Evolutionary conservation across 2,797 vertebrate genomes (phyloP).

Genomic region (Leptoclinus maculatus): DNA sequence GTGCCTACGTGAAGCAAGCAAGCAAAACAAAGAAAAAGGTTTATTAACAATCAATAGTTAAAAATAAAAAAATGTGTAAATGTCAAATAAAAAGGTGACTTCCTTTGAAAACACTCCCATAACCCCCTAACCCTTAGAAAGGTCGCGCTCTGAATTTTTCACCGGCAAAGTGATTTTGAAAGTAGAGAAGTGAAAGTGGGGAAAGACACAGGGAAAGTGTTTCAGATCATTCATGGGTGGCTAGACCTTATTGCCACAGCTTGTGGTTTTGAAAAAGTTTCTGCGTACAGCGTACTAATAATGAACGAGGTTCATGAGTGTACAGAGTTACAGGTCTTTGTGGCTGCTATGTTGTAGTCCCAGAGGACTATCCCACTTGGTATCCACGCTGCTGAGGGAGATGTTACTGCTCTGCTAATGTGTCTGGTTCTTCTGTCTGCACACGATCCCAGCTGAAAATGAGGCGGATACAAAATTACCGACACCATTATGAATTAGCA

Average conservation of each 20-base stretch:
- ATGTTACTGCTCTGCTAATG: slow-evolving; percentile 22
- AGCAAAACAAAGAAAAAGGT: too few relatives aligned
- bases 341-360: slow-evolving; percentile 12
- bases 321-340: slow-evolving; percentile 25
- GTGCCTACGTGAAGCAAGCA: neutral
- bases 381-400: neutral
- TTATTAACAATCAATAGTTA: neutral
- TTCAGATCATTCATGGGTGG: slow-evolving; percentile 67
- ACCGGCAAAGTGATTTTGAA: slow-evolving; percentile 23
- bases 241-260: slow-evolving; percentile 56
- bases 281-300: slow-evolving; percentile 27
- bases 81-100: neutral
- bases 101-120: neutral
- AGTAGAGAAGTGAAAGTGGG: slow-evolving; percentile 72
- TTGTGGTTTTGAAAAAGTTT: slow-evolving; percentile 76
- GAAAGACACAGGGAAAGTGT: slow-evolving; percentile 61
- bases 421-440: slow-evolving; percentile 22
- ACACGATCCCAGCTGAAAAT: slow-evolving; percentile 38
- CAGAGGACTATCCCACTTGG: slow-evolving; percentile 15
- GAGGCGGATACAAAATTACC: slow-evolving; percentile 15
- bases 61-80: neutral
- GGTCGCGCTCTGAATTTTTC: neutral
- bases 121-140: neutral
- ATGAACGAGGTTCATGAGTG: slow-evolving; percentile 34
- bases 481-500: slow-evolving; percentile 34